Conservation (phyloP, 1,140 invertebrate genomes). For the Nephila pilipes region DNA sequence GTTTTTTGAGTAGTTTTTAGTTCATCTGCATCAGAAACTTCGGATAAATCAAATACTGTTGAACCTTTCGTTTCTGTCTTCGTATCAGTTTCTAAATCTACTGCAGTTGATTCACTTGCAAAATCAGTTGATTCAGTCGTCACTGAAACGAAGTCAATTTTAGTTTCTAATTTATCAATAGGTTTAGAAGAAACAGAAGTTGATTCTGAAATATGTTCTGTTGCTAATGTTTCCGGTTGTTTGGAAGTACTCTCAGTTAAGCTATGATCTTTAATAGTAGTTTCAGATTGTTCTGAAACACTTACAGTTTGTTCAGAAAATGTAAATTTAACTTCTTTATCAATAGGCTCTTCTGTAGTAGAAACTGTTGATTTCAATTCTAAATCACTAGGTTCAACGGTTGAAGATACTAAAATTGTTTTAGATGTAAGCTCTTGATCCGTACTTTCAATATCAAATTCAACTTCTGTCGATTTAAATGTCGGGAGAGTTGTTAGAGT, state of each 20-base stretch:
- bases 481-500: slow-evolving; percentile 7
- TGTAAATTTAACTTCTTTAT: not conserved
- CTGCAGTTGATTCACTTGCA: not conserved
- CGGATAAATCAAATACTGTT: not conserved
- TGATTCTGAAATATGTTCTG: not conserved
- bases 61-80: not conserved
- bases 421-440: not conserved
- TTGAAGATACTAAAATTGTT: not conserved
- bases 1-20: not conserved
- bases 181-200: not conserved
- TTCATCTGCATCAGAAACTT: not conserved
- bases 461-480: not conserved
- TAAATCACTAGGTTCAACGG: not conserved
- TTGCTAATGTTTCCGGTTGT: not conserved
- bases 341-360: not conserved
- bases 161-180: not conserved
- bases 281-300: not conserved
- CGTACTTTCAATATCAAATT: not conserved
- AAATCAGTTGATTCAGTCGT: not conserved
- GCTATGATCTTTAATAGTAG: not conserved
- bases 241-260: not conserved
- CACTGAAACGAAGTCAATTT: not conserved
- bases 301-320: not conserved
- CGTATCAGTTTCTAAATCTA: not conserved
- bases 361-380: not conserved